Conservation (phyloP, 2,113 vertebrate genomes). For the Beaufortia kweichowensis region DNA sequence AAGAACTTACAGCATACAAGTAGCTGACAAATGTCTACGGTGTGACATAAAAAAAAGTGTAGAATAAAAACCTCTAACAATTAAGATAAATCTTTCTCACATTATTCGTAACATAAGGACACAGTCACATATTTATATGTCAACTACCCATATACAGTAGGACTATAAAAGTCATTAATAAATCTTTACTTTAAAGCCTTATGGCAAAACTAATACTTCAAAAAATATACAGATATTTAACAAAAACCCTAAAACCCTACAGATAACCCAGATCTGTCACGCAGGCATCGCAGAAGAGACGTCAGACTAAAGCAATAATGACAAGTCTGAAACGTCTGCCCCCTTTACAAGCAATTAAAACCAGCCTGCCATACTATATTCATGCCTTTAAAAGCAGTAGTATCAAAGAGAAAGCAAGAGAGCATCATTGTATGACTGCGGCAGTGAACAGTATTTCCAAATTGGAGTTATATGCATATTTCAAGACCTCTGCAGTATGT, state of each 20-base stretch:
- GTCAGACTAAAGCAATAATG: slow-evolving; percentile 23
- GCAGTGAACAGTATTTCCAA: background rate
- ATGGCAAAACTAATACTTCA: background rate
- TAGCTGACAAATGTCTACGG: too few species aligned
- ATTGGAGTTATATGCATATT: background rate
- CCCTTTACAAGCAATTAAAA: slow-evolving; percentile 38
- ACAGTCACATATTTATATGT: too few species aligned
- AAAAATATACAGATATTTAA: slow-evolving; percentile 1
- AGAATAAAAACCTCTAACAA: too few species aligned
- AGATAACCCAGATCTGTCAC: slow-evolving; percentile 34
- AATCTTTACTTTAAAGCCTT: background rate
- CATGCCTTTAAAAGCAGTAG: background rate
- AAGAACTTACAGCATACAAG: too few species aligned
- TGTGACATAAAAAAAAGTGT: too few species aligned
- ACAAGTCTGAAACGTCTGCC: slow-evolving; percentile 19
- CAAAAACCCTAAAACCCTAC: background rate
- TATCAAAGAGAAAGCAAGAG: background rate
- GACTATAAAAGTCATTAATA: background rate
- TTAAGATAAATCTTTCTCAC: too few species aligned
- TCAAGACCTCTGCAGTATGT: background rate
- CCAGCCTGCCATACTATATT: background rate
- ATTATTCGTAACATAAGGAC: too few species aligned
- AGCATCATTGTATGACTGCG: background rate
- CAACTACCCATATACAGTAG: too few species aligned
- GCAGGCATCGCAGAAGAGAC: background rate